Conservation (phyloP, 2,888 invertebrate species). For the Sphinx pinastri region DNA sequence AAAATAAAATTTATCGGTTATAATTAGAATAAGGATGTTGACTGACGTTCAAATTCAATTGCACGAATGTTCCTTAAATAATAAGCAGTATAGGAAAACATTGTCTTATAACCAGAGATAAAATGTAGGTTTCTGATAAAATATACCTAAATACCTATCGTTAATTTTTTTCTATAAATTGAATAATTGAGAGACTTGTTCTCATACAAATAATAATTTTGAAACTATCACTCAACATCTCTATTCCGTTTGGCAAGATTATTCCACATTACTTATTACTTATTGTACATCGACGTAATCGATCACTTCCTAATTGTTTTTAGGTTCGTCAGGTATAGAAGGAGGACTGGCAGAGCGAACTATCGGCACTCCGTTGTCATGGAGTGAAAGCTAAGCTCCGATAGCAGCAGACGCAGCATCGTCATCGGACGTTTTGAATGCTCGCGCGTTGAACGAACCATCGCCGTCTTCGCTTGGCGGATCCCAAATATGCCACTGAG, state of each 20-base stretch:
- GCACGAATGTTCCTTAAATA: too few relatives aligned
- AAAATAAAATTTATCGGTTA: not conserved
- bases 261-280: not conserved
- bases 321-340: slow-evolving; percentile 75
- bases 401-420: slow-evolving; percentile 80
- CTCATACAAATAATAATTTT: too few relatives aligned
- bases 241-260: slow-evolving; percentile 24
- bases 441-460: slow-evolving; percentile 86
- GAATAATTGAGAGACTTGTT: too few relatives aligned
- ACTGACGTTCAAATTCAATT: too few relatives aligned
- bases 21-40: too few relatives aligned
- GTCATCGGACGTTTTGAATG: slow-evolving; percentile 71
- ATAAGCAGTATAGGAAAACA: too few relatives aligned
- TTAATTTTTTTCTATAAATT: too few relatives aligned
- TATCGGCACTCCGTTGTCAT: slow-evolving; percentile 84
- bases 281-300: slow-evolving; percentile 88
- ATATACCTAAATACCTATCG: too few relatives aligned
- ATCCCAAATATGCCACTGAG: slow-evolving; percentile 79
- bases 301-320: slow-evolving; percentile 86
- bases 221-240: not conserved
- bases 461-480: slow-evolving; percentile 82
- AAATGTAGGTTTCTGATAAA: too few relatives aligned
- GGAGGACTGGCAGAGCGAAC: slow-evolving; percentile 83
- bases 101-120: too few relatives aligned
- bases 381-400: slow-evolving; percentile 85